Conservation (phyloP, 2,888 invertebrate species). For the Trisateles emortualis region DNA sequence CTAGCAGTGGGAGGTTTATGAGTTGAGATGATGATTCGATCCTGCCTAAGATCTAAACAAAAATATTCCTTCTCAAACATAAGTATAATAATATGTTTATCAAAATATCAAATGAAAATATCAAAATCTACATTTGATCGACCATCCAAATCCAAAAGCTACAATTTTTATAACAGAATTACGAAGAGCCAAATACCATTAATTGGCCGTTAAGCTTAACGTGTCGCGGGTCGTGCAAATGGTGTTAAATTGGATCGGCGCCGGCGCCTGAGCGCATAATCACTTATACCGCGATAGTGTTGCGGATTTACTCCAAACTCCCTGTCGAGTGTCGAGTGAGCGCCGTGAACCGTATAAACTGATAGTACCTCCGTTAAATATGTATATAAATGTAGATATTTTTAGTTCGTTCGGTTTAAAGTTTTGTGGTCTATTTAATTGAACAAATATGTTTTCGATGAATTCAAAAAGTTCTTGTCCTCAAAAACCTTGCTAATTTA, state of each 20-base stretch:
- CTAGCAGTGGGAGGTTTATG: too few species aligned
- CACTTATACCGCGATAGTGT: slow-evolving; percentile 42
- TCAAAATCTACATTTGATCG: background rate
- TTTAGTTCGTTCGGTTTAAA: too few species aligned
- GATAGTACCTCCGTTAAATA: background rate
- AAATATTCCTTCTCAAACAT: too few species aligned
- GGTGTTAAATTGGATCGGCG: slow-evolving; percentile 64
- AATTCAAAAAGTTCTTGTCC: too few species aligned
- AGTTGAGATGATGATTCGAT: too few species aligned
- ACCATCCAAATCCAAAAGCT: slow-evolving; percentile 5
- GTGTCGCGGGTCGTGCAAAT: slow-evolving; percentile 52
- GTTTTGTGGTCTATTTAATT: too few species aligned
- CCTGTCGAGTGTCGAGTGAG: slow-evolving; percentile 13
- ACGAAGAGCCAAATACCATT: slow-evolving; percentile 48
- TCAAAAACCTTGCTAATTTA: too few species aligned
- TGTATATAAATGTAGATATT: too few species aligned
- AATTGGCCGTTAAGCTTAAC: slow-evolving; percentile 62
- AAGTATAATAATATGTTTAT: too few species aligned
- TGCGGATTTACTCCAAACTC: slow-evolving; percentile 10
- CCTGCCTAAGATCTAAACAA: too few species aligned
- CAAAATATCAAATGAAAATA: too few species aligned
- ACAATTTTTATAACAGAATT: slow-evolving; percentile 17
- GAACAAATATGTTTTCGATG: too few species aligned
- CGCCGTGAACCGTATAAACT: slow-evolving; percentile 6
- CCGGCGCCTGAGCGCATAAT: slow-evolving; percentile 57